Evolutionary conservation across 2,113 vertebrate species (phyloP), one percentile per base, ranked within the genome.

Genomic region (Ivindomyrus marchei): DNA sequence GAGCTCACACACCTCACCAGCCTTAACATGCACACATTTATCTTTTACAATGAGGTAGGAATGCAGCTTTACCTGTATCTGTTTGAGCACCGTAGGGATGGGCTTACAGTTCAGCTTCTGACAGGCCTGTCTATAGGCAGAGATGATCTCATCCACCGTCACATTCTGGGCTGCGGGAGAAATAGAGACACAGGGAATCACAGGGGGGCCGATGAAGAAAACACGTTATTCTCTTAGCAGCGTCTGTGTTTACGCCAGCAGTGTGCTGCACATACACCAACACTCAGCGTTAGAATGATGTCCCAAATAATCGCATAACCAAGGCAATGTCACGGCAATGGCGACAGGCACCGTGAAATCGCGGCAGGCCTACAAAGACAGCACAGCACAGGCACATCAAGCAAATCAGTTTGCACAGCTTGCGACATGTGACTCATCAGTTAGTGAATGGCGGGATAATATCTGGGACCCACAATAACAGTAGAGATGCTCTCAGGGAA

Each of bases 21-120:
- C 50, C 11, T 36, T n/a, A 31, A 42, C 53, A n/a, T 85, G 2
- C 47, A 2, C 42, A 21, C 36, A 74, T 24, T 56, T 27, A 13
- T 39, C 85, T 2, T 31, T 9, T 42, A 42, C 7, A 31, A 31
- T 62, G 88, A 27, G 21, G 52, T 62, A 42, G 62, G 42, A 56
- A 52, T 19, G 47, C 15, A 42, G 2, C 66, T 93, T 92, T 95
- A 99, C 98, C 97, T 98, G 98, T 49, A 99, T 97, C 94, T 99
- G 98, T 92, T 96, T 95, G 89, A 98, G 96, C 77, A 99, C 96
- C 94, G 98, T 98, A 89, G 97, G 94, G n/a, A 98, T 97, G 92
- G 98, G 97, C 88, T 97, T 97, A 95, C 97, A 98, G 96, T 95
- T 98, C 88, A 99, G 96, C 89, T 99, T 99, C 95, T 97, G 97